Percentiles rank a stretch among this genome's conserved stretches.
These are phyloP conservation scores for Palloptera scutellata DNA, from an alignment of 2,888 invertebrate species.

Conservation along the genomic window DNA sequence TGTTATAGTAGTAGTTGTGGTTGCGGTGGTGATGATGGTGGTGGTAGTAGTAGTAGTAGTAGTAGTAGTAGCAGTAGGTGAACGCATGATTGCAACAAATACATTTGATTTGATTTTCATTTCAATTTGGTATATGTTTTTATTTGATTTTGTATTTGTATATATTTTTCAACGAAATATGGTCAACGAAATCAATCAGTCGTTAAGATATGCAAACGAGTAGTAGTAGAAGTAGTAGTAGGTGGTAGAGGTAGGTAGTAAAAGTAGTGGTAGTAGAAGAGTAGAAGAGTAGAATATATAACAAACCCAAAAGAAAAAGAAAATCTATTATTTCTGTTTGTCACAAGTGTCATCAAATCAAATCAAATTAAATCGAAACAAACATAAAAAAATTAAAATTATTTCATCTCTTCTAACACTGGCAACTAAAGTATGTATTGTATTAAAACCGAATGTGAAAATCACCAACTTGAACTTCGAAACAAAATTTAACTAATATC, in stretches of 20 bases:
- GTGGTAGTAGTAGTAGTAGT: slow-evolving; percentile 40
- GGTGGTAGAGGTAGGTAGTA: slow-evolving; percentile 35
- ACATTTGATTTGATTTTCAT: slow-evolving; percentile 33
- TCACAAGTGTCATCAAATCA: slow-evolving; percentile 27
- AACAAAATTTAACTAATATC: no score
- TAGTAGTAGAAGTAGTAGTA: slow-evolving; percentile 41
- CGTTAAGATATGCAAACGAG: slow-evolving; percentile 27
- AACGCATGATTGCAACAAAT: slow-evolving; percentile 39
- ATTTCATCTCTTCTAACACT: slow-evolving; percentile 26
- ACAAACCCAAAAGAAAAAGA: slow-evolving; percentile 46
- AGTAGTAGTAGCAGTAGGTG: slow-evolving; percentile 34
- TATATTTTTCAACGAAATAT: slow-evolving; percentile 24
- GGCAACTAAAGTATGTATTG: slow-evolving; percentile 38
- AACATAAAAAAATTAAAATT: neutral
- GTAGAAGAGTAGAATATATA: slow-evolving; percentile 44
- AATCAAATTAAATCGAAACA: slow-evolving; percentile 1
- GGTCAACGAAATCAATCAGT: slow-evolving; percentile 27
- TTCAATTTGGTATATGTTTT: slow-evolving; percentile 23
- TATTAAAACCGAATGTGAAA: slow-evolving; percentile 16
- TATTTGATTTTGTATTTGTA: slow-evolving; percentile 33
- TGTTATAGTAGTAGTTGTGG: slow-evolving; percentile 27
- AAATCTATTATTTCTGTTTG: slow-evolving; percentile 46
- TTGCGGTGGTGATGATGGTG: slow-evolving; percentile 31
- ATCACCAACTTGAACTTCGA: no score
- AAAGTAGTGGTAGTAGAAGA: slow-evolving; percentile 40